Evolutionary conservation across 2,113 vertebrate genomes (phyloP), one percentile per base, ranked within the genome.

Genomic region (Erinaceus europaeus): DNA sequence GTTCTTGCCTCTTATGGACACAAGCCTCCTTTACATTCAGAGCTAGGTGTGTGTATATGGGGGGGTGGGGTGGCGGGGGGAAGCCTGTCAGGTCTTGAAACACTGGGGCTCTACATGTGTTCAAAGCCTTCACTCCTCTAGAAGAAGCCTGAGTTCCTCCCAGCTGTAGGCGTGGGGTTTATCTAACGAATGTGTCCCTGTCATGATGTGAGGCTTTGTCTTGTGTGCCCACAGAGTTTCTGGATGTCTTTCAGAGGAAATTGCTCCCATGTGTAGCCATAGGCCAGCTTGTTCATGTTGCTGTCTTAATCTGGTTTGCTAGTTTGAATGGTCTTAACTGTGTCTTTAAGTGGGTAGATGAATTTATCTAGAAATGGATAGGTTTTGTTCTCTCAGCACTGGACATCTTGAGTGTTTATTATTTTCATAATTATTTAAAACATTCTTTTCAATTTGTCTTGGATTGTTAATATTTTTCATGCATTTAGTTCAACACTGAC

Each of bases 371-470:
- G 23, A 86, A 88, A 73, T 74, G 25, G 34, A 5, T 40, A 64
- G 27, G 42, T 53, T 89, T 80, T 90, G 2, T 69, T 90, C 32
- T 42, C 62, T 74, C 36, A 50, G 1, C 52, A 62, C 62, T 77
- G 14, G 6, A 3, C 21, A 13, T 82, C 32, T 89, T 73, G 13
- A 32, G 4, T 67, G 34, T 88, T 91, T 91, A 77, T 50, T 21
- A 32, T 92, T 78, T 94, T 82, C 65, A 76, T 71, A 88, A 86
- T 79, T 65, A 17, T 25, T 67, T 71, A n/a, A 71, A 76, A 53
- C 18, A 23, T 74, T 79, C 91, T 53, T 61, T 75, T 40, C 40
- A 65, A 61, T 75, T 83, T 80, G 42, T 15, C 17, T 71, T 84
- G 38, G 6, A 32, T 72, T 73, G 32, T 75, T 89, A 57, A 21